A percentile compares a stretch with the other conserved stretches of the same genome.
Evolutionary conservation across 92 coral and sea anemone species (phyloP).

Genomic region (Pocillopora meandrina): DNA sequence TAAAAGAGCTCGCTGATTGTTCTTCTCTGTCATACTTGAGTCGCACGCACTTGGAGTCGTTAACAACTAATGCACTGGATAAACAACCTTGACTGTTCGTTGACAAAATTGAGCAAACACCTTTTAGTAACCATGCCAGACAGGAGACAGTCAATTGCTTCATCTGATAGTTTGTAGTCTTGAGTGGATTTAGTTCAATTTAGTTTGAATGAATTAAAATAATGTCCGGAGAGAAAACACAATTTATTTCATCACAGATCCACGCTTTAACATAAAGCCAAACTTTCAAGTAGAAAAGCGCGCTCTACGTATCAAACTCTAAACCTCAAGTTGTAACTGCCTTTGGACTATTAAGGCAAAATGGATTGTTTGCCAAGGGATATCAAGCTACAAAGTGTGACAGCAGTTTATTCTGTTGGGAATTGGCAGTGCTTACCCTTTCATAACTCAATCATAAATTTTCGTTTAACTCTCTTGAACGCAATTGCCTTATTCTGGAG

Average conservation of each 20-base stretch:
- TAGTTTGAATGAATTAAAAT: neutral
- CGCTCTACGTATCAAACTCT: neutral
- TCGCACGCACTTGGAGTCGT: conserved; percentile 23
- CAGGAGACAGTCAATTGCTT: conserved; percentile 21
- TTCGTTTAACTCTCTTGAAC: neutral
- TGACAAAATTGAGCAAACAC: conserved; percentile 43
- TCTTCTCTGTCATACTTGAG: neutral
- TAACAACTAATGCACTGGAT: conserved; percentile 35
- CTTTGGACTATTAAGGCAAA: conserved; percentile 3
- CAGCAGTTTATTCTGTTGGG: conserved; percentile 1
- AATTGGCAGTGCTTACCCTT: neutral
- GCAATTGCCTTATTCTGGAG: neutral
- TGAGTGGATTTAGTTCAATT: neutral
- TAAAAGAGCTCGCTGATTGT: neutral
- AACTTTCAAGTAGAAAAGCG: too few relatives aligned
- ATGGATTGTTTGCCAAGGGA: conserved; percentile 17
- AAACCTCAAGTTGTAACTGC: conserved; percentile 12
- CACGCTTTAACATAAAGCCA: neutral
- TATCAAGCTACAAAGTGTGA: conserved; percentile 13
- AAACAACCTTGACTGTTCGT: conserved; percentile 35
- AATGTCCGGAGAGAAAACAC: neutral
- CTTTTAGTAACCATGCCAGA: conserved; percentile 42
- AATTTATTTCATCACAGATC: too few relatives aligned
- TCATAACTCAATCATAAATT: neutral
- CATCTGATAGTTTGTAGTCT: conserved; percentile 9